Evolutionary conservation across 2,113 vertebrate species (phyloP).

Genomic region (Natator depressus): DNA sequence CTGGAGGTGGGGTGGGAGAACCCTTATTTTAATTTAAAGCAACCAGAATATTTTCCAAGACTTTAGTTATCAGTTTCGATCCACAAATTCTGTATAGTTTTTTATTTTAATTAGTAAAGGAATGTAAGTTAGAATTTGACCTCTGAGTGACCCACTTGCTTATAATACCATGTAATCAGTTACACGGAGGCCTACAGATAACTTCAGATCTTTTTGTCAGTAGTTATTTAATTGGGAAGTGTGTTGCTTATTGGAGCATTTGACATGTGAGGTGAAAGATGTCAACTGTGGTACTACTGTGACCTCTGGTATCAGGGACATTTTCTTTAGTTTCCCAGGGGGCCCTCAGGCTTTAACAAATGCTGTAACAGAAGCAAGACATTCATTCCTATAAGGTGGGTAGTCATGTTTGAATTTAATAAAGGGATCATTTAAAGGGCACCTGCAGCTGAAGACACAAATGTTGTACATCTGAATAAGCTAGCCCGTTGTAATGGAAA

Average conservation of each 20-base stretch:
- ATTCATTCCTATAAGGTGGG: neutral
- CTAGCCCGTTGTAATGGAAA: neutral
- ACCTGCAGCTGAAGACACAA: neutral
- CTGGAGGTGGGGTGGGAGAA: neutral
- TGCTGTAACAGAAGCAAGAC: neutral
- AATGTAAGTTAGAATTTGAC: constrained; percentile 57
- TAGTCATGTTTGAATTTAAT: neutral
- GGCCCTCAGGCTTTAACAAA: neutral
- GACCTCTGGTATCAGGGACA: neutral
- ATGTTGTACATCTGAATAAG: neutral
- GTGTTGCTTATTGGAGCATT: constrained; percentile 24
- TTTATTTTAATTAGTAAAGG: constrained; percentile 53
- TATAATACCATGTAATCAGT: constrained; percentile 49
- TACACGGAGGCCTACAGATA: neutral
- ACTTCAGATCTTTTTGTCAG: constrained; percentile 12
- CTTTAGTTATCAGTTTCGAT: constrained; percentile 21
- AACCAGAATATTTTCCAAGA: neutral
- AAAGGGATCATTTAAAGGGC: constrained; percentile 16
- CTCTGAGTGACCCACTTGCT: neutral
- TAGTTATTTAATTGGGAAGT: constrained; percentile 26
- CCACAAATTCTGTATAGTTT: neutral
- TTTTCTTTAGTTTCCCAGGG: constrained; percentile 15
- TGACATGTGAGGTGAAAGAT: constrained; percentile 37
- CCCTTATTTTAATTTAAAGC: constrained; percentile 22
- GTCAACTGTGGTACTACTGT: neutral